Evolutionary conservation across 2,888 invertebrate genomes (phyloP).

Genomic region (Trissoscelio sp.): DNA sequence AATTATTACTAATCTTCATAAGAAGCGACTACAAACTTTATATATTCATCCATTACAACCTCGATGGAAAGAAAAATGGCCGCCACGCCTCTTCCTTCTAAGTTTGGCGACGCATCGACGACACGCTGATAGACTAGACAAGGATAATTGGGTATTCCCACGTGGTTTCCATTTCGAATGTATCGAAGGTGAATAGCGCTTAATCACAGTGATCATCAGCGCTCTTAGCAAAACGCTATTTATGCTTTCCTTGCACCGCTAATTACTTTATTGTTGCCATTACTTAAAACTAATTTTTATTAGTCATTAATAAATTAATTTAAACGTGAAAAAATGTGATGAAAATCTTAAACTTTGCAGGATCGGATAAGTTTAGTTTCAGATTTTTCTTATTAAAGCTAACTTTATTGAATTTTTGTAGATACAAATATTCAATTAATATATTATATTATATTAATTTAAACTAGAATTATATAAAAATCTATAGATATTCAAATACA

Average conservation of each 20-base stretch:
- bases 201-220: conserved; percentile 58
- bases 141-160: conserved; percentile 68
- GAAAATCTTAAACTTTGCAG: no score
- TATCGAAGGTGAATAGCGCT: conserved; percentile 63
- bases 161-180: conserved; percentile 65
- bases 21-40: conserved; percentile 67
- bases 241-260: conserved; percentile 3
- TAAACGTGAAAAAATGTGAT: no score
- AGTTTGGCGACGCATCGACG: conserved; percentile 66
- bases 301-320: no score
- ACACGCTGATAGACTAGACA: conserved; percentile 55
- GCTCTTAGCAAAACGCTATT: conserved; percentile 20
- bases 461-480: no score
- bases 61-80: conserved; percentile 68
- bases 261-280: no score
- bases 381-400: no score
- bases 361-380: no score
- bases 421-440: no score
- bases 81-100: conserved; percentile 69
- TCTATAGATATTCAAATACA: no score
- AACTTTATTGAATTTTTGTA: no score
- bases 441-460: no score
- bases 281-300: no score
- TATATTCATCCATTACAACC: conserved; percentile 70
- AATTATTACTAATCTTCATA: conserved; percentile 70